A percentile compares a stretch with the other conserved stretches of the same genome.
Evolutionary conservation across 2,113 vertebrate species (phyloP).

Genomic region (Mugil cephalus): DNA sequence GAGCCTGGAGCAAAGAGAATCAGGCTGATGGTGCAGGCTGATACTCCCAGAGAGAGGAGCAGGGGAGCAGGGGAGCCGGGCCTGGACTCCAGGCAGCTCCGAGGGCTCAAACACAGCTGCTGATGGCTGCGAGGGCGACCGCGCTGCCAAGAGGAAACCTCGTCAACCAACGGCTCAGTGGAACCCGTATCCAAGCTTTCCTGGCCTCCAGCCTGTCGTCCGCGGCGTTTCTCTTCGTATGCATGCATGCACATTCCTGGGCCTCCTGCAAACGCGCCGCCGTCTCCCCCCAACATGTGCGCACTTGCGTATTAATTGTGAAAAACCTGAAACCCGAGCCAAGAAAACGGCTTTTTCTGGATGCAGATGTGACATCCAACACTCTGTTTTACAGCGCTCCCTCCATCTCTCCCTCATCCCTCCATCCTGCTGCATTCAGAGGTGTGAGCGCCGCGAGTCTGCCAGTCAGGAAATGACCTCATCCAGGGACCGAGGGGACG

Average conservation of each 20-base stretch:
- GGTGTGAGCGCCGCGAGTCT: conserved; percentile 31
- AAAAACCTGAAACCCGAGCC: conserved; percentile 16
- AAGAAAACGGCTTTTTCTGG: conserved; percentile 38
- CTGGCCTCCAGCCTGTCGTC: conserved; percentile 11
- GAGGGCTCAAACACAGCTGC: conserved; percentile 33
- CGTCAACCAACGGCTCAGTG: conserved; percentile 15
- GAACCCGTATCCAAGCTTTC: conserved; percentile 10
- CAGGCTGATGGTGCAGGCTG: conserved; percentile 33
- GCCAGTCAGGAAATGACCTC: conserved; percentile 65
- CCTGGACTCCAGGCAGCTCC: conserved; percentile 29
- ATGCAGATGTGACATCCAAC: conserved; percentile 32
- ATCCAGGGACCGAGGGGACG: conserved; percentile 16
- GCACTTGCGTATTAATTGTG: neutral
- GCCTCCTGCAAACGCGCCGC: neutral
- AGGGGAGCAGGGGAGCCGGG: conserved; percentile 13
- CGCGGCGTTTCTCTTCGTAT: conserved; percentile 26
- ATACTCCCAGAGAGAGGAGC: conserved; percentile 69
- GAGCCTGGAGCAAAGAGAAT: conserved; percentile 40
- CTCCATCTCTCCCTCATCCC: conserved; percentile 8
- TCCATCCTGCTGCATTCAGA: conserved; percentile 22
- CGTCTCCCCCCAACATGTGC: neutral
- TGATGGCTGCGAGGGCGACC: neutral
- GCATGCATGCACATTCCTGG: neutral
- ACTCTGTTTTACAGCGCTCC: neutral
- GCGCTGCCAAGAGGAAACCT: conserved; percentile 29